phyloP scores from a whole-genome alignment of 2,888 invertebrate genomes.

The Pollenia amentaria region DNA sequence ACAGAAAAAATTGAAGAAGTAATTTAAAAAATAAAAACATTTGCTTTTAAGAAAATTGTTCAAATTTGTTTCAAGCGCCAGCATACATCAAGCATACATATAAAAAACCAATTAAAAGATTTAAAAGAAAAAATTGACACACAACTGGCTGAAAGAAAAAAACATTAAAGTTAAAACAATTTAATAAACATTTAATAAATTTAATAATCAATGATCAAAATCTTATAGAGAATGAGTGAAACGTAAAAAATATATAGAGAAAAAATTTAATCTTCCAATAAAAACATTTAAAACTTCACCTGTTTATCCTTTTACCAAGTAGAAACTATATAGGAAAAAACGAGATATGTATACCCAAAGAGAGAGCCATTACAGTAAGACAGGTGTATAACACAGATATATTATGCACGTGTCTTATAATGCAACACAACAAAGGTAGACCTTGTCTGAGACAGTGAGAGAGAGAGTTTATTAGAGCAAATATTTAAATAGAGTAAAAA shows the following conservation, averaged over 20 bases:
- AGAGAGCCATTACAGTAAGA: background rate
- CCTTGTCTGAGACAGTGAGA: background rate
- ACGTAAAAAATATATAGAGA: background rate
- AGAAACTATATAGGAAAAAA: background rate
- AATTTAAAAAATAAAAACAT: background rate
- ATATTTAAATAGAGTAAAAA: background rate
- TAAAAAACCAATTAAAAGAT: background rate
- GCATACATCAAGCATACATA: too few relatives aligned
- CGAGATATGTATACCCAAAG: too few relatives aligned
- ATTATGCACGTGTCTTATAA: too few relatives aligned
- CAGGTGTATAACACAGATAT: conserved; percentile 25
- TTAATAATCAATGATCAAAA: too few relatives aligned
- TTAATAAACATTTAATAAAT: too few relatives aligned
- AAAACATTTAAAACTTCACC: conserved; percentile 4
- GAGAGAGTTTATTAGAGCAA: background rate
- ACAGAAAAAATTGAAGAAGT: conserved; percentile 3
- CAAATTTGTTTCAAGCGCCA: too few relatives aligned
- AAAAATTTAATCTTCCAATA: background rate
- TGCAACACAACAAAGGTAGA: too few relatives aligned
- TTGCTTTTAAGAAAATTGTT: background rate
- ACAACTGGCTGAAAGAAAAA: conserved; percentile 12
- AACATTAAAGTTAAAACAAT: too few relatives aligned
- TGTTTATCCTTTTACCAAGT: background rate
- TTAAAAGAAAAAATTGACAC: background rate
- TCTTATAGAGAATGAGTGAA: background rate